Evolutionary conservation across 2,888 invertebrate species (phyloP).

Genomic region (Tineola bisselliella): DNA sequence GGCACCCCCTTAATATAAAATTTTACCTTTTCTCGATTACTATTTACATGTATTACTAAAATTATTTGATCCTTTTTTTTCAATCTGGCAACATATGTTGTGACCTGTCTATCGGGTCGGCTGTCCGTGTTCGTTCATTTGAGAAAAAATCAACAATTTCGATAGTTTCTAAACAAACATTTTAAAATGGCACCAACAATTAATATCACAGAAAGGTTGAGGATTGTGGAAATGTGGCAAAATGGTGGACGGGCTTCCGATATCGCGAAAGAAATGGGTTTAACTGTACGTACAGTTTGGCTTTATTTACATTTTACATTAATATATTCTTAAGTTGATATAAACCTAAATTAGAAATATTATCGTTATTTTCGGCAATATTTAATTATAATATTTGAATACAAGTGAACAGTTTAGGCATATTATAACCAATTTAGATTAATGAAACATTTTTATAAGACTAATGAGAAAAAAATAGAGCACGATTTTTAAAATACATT

Average conservation of each 20-base stretch:
- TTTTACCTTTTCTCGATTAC: too few relatives aligned
- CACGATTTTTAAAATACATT: too few relatives aligned
- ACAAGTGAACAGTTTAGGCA: too few relatives aligned
- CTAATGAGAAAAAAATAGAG: too few relatives aligned
- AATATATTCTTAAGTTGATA: too few relatives aligned
- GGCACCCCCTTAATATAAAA: too few relatives aligned
- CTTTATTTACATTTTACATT: neutral
- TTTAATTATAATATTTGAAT: too few relatives aligned
- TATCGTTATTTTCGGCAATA: too few relatives aligned
- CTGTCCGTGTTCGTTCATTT: neutral
- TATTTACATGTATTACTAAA: too few relatives aligned
- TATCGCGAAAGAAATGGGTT: slow-evolving; percentile 9
- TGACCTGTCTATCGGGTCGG: neutral
- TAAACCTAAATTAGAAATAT: too few relatives aligned
- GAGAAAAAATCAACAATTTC: neutral
- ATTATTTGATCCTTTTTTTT: neutral
- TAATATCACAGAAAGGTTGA: slow-evolving; percentile 5
- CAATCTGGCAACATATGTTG: neutral
- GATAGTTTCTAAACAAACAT: neutral
- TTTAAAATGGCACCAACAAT: slow-evolving; percentile 2
- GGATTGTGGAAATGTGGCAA: slow-evolving; percentile 9
- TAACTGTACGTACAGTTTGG: neutral
- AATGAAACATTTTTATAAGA: too few relatives aligned
- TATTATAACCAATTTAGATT: too few relatives aligned
- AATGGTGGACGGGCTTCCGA: slow-evolving; percentile 6